Percentiles rank a stretch among this genome's conserved stretches.
Evolutionary conservation across 2,113 vertebrate genomes (phyloP).

Genomic region (Butorides virescens): DNA sequence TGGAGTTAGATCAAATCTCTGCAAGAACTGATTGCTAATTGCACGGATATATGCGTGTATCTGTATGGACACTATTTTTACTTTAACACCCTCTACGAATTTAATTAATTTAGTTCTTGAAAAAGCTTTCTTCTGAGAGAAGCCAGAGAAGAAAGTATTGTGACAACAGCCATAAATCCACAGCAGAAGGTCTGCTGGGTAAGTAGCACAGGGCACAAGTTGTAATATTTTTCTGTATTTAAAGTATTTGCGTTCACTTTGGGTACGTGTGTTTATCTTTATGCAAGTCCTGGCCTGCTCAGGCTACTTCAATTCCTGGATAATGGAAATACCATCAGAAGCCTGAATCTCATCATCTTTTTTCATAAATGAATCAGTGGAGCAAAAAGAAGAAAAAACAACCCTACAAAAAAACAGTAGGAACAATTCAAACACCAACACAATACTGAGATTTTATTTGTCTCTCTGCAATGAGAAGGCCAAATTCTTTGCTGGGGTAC

Average conservation of each 20-base stretch:
- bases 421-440: slow-evolving; percentile 19
- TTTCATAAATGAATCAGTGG: slow-evolving; percentile 43
- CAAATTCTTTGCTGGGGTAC: neutral
- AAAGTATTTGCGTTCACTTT: neutral
- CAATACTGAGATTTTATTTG: neutral
- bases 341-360: slow-evolving; percentile 31
- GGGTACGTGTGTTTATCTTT: neutral
- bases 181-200: neutral
- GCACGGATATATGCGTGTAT: rapidly evolving
- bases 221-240: neutral
- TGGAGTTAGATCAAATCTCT: neutral
- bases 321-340: slow-evolving; percentile 50
- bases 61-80: neutral
- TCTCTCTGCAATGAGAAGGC: neutral
- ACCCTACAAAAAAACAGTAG: neutral
- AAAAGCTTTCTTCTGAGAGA: neutral
- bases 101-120: slow-evolving; percentile 20
- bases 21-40: neutral
- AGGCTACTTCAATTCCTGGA: slow-evolving; percentile 11
- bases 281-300: slow-evolving; percentile 24
- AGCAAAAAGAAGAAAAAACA: slow-evolving; percentile 7
- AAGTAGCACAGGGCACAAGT: neutral
- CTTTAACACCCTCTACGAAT: neutral
- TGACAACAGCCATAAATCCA: slow-evolving; percentile 44
- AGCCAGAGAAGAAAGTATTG: neutral